Base-by-base conservation (phyloP, 2,797 vertebrate genomes). In the Sebastes matsubarae region DNA sequence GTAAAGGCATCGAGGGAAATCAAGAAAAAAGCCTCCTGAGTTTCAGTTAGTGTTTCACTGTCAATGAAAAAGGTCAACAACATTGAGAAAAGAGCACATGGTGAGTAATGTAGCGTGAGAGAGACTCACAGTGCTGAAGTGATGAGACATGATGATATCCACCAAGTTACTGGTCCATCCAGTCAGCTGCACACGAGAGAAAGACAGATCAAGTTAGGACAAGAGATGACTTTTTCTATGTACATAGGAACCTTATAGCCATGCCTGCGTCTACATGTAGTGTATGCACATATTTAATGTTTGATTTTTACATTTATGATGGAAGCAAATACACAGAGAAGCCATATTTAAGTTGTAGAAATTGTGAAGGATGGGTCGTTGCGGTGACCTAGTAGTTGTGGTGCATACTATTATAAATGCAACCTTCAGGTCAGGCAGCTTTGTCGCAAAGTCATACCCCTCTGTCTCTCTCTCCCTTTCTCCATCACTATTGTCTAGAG, bases 91-190 rank as follows among this genome's bases (percentile, higher is more conserved):
- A 55, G 42, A 59, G 36, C 36, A 46, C 11, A 34, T 12, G 1
- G 22, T 30, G 60, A 70, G 29, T 22, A 42, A 36, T n/a, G 10
- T 4, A n/a, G 11, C 29, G 61, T 6, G 73, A 20, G 65, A 57
- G 25, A 52, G 75, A 96, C 98, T 98, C 94, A 99, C 98, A 18
- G 97, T 96, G 79, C 98, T 98, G 93, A 99, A 99, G 91, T 98
- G 98, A 90, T 99, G 98, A 18, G 97, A 92, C 96, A 99, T 96
- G 93, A 99, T 93, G 75, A 96, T 97, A 82, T 99, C 98, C 92
- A 98, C 97, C 81, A 99, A 78, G 85, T 98, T 98, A 87, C 96
- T 98, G 89, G 98, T 99, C 97, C 98, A 97, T 58, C 98, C 98
- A 84, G 98, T 95, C 85, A 99, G 93, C 98, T 99, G 88, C 58